A percentile compares a stretch with the other conserved stretches of the same genome.
Evolutionary conservation across 2,113 vertebrate species (phyloP).

Genomic region (Pelecanus crispus): DNA sequence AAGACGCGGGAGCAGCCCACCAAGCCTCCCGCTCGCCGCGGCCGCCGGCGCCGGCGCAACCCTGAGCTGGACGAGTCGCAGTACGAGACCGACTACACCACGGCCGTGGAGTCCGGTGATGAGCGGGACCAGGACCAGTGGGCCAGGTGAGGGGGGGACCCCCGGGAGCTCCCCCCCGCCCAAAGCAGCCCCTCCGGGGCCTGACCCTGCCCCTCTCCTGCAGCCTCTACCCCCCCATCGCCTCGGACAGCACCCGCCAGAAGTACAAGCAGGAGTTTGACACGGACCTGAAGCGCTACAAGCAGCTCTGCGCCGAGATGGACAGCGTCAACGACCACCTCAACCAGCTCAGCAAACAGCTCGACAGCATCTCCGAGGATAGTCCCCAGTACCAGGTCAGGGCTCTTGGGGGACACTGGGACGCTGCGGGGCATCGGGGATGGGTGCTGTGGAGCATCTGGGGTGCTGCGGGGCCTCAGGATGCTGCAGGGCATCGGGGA

Average conservation of each 20-base stretch:
- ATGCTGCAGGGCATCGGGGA: neutral
- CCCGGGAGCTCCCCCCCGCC: fast-evolving
- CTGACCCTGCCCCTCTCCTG: neutral
- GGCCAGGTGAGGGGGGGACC: conserved; percentile 51
- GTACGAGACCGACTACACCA: conserved; percentile 81
- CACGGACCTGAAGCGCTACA: conserved; percentile 72
- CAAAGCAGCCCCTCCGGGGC: fast-evolving
- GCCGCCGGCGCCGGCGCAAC: conserved; percentile 59
- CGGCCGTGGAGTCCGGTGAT: conserved; percentile 75
- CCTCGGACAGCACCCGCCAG: conserved; percentile 69
- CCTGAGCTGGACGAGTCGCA: conserved; percentile 73
- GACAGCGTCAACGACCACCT: conserved; percentile 79
- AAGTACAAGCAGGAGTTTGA: conserved; percentile 81
- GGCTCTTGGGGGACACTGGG: neutral
- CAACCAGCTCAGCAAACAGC: conserved; percentile 74
- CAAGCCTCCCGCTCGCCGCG: conserved; percentile 63
- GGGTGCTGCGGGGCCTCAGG: neutral
- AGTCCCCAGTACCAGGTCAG: conserved; percentile 78
- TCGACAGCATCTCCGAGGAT: conserved; percentile 73
- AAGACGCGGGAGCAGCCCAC: neutral
- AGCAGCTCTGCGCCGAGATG: conserved; percentile 78
- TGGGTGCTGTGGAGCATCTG: too few species aligned
- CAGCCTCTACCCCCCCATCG: conserved; percentile 78
- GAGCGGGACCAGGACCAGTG: conserved; percentile 72
- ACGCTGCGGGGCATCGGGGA: fast-evolving